Conservation (phyloP, 1,140 invertebrate species). For the Plutomurus gul region DNA sequence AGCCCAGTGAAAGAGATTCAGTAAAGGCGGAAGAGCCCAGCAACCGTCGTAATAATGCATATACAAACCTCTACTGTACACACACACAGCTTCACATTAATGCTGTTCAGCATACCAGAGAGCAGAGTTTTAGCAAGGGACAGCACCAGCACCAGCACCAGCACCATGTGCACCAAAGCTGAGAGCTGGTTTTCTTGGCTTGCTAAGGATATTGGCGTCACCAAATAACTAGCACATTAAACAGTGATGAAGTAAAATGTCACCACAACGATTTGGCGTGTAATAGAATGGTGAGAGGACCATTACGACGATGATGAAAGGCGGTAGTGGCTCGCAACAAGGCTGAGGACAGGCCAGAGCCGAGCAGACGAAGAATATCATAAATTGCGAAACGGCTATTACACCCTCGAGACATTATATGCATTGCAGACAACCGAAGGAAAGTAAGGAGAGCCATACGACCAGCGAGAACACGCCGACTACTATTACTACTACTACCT, state of each 20-base stretch:
- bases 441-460: neutral
- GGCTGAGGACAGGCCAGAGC: neutral
- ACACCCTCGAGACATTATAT: slow-evolving; percentile 49
- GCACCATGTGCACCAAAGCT: no score
- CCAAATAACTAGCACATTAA: slow-evolving; percentile 34
- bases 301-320: slow-evolving; percentile 39
- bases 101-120: no score
- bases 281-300: slow-evolving; percentile 41
- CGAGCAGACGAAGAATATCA: slow-evolving; percentile 30
- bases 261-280: slow-evolving; percentile 39
- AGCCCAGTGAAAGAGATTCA: no score
- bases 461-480: no score
- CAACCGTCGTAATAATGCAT: no score
- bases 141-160: no score
- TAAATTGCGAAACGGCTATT: slow-evolving; percentile 51
- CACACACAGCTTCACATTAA: no score
- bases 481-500: no score
- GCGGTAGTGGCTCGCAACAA: slow-evolving; percentile 22
- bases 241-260: slow-evolving; percentile 41
- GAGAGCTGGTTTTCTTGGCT: neutral
- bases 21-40: no score
- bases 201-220: slow-evolving; percentile 19
- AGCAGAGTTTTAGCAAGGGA: no score
- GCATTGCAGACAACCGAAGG: slow-evolving; percentile 32
- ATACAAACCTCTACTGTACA: no score